Evolutionary conservation across 2,113 vertebrate genomes (phyloP), one percentile per base, ranked within the genome.

Genomic region (Clarias batrachus): DNA sequence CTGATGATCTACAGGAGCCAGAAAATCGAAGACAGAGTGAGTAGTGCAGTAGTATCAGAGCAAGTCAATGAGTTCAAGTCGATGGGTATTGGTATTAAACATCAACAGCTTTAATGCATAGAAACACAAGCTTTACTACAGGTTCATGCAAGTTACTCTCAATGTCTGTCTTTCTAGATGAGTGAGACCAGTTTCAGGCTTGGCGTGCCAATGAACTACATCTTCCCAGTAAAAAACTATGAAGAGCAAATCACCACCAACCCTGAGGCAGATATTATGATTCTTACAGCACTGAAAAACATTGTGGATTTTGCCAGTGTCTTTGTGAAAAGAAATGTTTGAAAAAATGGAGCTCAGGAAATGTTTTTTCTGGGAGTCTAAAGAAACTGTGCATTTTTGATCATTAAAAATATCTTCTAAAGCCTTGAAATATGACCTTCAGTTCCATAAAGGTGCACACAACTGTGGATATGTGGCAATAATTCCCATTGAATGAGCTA

Each of bases 261-360:
- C 0, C 5, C 27, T 74, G 41, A 77, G 25, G 3, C n/a, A 7
- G 86, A 87, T 57, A n/a, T 83, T 56, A 62, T 87, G 7, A n/a
- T 87, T 68, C 52, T 87, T 4, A 59, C 11, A 2, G 81, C 86
- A 59, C 0, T 83, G 1, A 65, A 21, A 0, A 30, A 66, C 48
- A 87, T 79, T 54, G 82, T 79, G 27, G 23, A 60, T 21, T 19
- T 83, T 27, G 73, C 86, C n/a, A 62, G 52, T 11, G 70, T 21
- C 33, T 73, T 73, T 73, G 70, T 73, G 70, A 10, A 17, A 19
- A 17, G 68, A 0, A 70, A 33, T 7, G 30, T 70, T 4, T 27
- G 12, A 68, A 68, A 23, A 62, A 62, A 62, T 4, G 4, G 33
- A 37, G 33, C 33, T 37, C 33, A 37, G 33, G 33, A 37, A 37